phyloP scores from a whole-genome alignment of 2,113 vertebrate genomes.

The Leptocoma aspasia region DNA sequence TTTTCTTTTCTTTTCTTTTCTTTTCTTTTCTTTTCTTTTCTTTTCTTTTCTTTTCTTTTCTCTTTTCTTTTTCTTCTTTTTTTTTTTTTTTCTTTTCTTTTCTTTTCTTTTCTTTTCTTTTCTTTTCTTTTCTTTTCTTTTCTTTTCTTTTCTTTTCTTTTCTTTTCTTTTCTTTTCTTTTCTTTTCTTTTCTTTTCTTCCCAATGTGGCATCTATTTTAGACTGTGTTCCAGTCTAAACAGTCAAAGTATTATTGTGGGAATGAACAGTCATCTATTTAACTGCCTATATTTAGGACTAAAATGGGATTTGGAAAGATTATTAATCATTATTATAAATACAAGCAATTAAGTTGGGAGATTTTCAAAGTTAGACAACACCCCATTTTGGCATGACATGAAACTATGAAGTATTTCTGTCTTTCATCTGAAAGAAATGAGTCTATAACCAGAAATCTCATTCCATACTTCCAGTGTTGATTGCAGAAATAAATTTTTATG shows the following conservation, averaged over 20 bases:
- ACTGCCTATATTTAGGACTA: background rate
- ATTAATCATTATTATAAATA: background rate
- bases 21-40: background rate
- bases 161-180: background rate
- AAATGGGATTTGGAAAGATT: background rate
- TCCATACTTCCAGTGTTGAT: background rate
- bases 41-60: background rate
- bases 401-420: background rate
- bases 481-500: background rate
- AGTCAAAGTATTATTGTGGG: background rate
- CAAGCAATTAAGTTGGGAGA: background rate
- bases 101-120: background rate
- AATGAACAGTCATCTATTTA: background rate
- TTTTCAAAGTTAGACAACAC: background rate
- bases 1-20: background rate
- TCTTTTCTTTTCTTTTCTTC: background rate
- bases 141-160: background rate
- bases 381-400: background rate
- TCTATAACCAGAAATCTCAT: background rate
- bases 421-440: background rate
- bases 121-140: background rate
- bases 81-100: background rate
- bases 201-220: background rate
- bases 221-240: background rate
- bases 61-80: background rate